Evolutionary conservation across 2,888 invertebrate species (phyloP).

Genomic region (Emesis furor): DNA sequence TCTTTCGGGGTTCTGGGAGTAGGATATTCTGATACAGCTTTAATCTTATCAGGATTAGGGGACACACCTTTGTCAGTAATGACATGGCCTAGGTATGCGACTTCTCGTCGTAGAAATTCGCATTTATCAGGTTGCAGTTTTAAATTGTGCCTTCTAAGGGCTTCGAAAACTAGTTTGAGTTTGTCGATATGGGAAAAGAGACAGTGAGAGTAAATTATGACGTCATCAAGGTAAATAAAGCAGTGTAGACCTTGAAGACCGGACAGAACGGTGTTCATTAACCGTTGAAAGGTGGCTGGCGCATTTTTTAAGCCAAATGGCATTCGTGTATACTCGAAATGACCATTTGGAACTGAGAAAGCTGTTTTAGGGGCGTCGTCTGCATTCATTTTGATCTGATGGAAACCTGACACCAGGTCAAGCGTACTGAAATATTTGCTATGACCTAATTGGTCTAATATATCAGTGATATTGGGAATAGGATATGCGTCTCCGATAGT

Average conservation of each 20-base stretch:
- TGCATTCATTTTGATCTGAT: background rate
- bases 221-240: background rate
- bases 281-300: background rate
- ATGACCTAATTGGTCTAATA: no score
- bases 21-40: background rate
- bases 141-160: background rate
- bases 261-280: background rate
- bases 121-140: background rate
- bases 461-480: no score
- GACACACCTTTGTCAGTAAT: background rate
- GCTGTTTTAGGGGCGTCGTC: no score
- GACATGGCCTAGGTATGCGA: background rate
- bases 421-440: background rate
- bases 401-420: background rate
- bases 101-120: background rate
- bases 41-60: background rate
- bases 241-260: background rate
- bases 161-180: background rate
- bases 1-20: background rate
- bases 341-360: no score
- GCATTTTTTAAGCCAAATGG: no score
- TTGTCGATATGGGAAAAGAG: background rate
- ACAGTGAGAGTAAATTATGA: background rate
- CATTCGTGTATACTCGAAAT: no score
- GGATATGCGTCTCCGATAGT: background rate